Evolutionary conservation across 2,797 vertebrate genomes (phyloP).

Genomic region (Mormyrus hasselquistii): DNA sequence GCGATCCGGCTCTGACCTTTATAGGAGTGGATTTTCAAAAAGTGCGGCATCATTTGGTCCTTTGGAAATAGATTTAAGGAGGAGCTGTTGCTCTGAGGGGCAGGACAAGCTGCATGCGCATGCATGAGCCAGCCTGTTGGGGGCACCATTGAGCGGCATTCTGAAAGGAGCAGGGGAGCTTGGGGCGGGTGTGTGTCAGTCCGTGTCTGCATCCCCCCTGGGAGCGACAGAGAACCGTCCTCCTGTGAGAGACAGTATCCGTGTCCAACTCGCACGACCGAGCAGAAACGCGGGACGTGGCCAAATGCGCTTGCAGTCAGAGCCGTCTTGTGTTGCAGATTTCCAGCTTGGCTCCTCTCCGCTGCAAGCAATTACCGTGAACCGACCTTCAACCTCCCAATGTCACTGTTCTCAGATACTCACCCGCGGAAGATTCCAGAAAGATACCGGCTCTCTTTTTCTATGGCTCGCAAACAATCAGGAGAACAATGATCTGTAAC

Average conservation of each 20-base stretch:
- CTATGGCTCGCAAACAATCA: neutral
- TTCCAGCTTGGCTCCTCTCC: neutral
- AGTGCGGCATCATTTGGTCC: neutral
- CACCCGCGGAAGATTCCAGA: slow-evolving; percentile 3
- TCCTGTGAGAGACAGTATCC: neutral
- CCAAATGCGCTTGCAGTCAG: neutral
- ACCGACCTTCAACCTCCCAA: slow-evolving; percentile 23
- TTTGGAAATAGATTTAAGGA: slow-evolving; percentile 7
- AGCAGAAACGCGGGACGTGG: neutral
- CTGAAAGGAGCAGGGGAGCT: neutral
- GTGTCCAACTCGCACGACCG: neutral
- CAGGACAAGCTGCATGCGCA: neutral
- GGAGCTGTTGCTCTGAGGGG: neutral
- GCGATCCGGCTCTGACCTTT: neutral
- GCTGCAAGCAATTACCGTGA: neutral
- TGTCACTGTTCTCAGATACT: neutral
- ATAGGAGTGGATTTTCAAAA: neutral
- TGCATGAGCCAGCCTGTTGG: neutral
- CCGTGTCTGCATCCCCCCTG: neutral
- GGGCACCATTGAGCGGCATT: neutral
- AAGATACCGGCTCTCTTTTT: slow-evolving; percentile 10
- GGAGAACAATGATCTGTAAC: neutral
- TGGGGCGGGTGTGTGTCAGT: neutral
- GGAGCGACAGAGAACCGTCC: neutral
- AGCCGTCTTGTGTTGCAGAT: slow-evolving; percentile 9